Conservation (phyloP, 2,113 vertebrate species). For the Cepphus grylle region DNA sequence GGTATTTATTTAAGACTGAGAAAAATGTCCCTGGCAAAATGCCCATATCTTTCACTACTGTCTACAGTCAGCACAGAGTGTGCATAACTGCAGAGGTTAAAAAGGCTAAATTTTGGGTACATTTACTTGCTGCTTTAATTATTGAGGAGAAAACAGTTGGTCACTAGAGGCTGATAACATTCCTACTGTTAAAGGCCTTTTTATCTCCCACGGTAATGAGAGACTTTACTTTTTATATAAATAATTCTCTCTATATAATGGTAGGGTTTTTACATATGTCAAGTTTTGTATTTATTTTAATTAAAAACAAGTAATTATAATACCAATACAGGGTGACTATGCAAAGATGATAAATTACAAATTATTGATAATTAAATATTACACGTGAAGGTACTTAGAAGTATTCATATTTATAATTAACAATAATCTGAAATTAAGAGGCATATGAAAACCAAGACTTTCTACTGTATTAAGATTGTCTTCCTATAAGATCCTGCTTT, state of each 20-base stretch:
- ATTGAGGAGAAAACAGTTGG: constrained; percentile 66
- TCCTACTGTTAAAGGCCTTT: constrained; percentile 46
- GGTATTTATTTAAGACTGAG: constrained; percentile 38
- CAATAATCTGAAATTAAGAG: not conserved
- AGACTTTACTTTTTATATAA: constrained; percentile 38
- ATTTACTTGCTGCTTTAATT: constrained; percentile 66
- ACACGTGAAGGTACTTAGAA: not conserved
- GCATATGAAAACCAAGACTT: not conserved
- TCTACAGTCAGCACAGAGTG: not conserved
- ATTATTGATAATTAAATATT: constrained; percentile 57
- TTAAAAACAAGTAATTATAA: constrained; percentile 25
- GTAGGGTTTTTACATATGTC: not conserved
- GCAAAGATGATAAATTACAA: constrained; percentile 25
- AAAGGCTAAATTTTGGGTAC: constrained; percentile 50
- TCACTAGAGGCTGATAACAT: constrained; percentile 63
- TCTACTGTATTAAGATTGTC: not conserved
- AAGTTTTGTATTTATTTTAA: constrained; percentile 48
- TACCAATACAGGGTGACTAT: not conserved
- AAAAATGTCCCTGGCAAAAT: constrained; percentile 32
- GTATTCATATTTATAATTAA: not conserved
- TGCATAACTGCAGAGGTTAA: constrained; percentile 41
- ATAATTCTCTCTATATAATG: constrained; percentile 46
- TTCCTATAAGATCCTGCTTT: not conserved
- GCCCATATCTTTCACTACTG: constrained; percentile 13
- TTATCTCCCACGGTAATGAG: not conserved